Evolutionary conservation across 2,113 vertebrate genomes (phyloP), one percentile per base, ranked within the genome.

Genomic region (Otis tarda): DNA sequence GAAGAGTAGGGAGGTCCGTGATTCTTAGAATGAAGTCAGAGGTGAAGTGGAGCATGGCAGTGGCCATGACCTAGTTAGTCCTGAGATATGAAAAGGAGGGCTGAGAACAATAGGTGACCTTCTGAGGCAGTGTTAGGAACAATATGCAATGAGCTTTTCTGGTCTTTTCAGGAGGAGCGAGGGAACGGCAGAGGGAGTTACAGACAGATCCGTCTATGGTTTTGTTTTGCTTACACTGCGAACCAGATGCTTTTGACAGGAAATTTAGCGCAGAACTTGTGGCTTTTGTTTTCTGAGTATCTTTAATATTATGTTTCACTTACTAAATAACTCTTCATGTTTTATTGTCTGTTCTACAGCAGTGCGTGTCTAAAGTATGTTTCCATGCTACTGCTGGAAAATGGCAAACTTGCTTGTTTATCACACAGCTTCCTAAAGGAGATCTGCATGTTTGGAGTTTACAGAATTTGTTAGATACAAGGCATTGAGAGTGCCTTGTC

Each of bases 41-140:
- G 84, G 30, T 89, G 87, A 95, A 95, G 89, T 68, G 89, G 74
- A 95, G 89, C 77, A 53, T 76, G 77, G 84, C 95, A 73, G 65
- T 65, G 80, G 83, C 93, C 3, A 0, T 97, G 96, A 96, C 93
- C 94, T 77, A 61, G 81, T 94, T 96, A 52, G 73, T 50, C 33
- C 65, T 39, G 84, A 35, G 90, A n/a, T 70, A 56, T 20, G 23
- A 71, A 88, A 55, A 82, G 52, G 82, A 78, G 69, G 49, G 18
- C 59, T 43, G 1, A 30, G 65, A 94, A 47, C 77, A 87, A 49
- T 61, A 63, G 77, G 2, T 25, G 83, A 65, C 89, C 65, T 73
- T 68, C 47, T 0, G 6, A 30, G 80, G 52, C 60, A 14, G n/a
- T 6, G 6, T 37, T 28, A 52, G 79, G 20, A 57, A 6, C 64